Evolutionary conservation across 2,888 invertebrate species (phyloP), one percentile per base, ranked within the genome.

Genomic region (Coecobrya sp.): DNA sequence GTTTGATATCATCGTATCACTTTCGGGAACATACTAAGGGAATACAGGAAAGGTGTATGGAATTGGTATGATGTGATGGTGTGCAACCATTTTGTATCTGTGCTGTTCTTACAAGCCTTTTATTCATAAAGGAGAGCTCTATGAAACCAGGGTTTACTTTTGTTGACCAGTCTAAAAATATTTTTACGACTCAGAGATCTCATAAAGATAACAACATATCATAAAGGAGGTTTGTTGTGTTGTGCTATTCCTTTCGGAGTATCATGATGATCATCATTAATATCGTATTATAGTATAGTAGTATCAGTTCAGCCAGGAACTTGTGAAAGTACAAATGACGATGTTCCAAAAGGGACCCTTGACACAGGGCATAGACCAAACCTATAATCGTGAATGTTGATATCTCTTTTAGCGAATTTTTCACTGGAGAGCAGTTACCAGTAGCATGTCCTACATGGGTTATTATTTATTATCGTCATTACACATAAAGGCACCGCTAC

Each of bases 121-220:
- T 25, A 65, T 65, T 4, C 65, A 27, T 19, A 16, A 59, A 4
- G 5, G 10, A 59, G 7, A 52, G 49, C 4, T 49, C 3, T 13
- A 49, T 49, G 13, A 10, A 13, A 13, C 13, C 13, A 11, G 49
- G 5, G 10, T 16, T 10, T 11, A 52, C 10, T 2, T 52, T 52
- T 52, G 13, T 65, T 65, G 65, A 65, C 65, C 65, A 70, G 36
- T 7, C n/a, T 11, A 45, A 49, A 86, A 59, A 62, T 10, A 30
- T n/a, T 68, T 86, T 86, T 86, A 86, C 49, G 45, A 70, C 42
- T 65, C 42, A 45, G 0, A 86, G 70, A 86, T 86, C 70, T 27
- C 68, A 45, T 86, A 68, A 86, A 65, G 84, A 84, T 84, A 65
- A 8, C 22, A 84, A 3, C 62, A 25, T 25, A 52, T n/a, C n/a